Conservation (phyloP, 2,888 invertebrate species). For the Drosophila atripex region DNA sequence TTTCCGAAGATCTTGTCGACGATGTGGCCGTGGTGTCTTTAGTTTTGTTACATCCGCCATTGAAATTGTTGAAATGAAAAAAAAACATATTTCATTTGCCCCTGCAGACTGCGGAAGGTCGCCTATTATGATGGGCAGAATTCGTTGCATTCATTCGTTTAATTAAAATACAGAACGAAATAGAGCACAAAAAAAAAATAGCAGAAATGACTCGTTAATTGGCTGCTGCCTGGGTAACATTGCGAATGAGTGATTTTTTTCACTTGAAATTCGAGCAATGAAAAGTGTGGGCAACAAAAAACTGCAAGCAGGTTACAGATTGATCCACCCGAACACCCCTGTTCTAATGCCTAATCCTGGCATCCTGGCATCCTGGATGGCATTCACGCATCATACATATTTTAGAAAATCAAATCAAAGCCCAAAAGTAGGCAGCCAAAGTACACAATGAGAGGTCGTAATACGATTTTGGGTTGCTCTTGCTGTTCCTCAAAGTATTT, state of each 20-base stretch:
- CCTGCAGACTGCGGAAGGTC: conserved; percentile 31
- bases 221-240: conserved; percentile 37
- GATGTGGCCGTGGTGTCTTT: conserved; percentile 9
- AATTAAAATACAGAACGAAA: conserved; percentile 49
- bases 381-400: conserved; percentile 19
- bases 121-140: conserved; percentile 20
- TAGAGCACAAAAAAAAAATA: conserved; percentile 10
- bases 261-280: conserved; percentile 15
- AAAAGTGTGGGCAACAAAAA: conserved; percentile 8
- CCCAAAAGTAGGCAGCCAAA: conserved; percentile 61
- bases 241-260: conserved; percentile 40
- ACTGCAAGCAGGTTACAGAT: conserved; percentile 26
- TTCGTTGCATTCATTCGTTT: conserved; percentile 49
- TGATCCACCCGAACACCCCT: conserved; percentile 18
- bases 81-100: conserved; percentile 32
- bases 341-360: conserved; percentile 11
- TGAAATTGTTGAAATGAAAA: conserved; percentile 26
- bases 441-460: conserved; percentile 35
- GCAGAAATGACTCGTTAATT: conserved; percentile 52
- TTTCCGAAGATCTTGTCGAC: conserved; percentile 23
- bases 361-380: background rate
- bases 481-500: conserved; percentile 27
- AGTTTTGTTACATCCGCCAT: conserved; percentile 11
- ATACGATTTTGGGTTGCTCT: conserved; percentile 34
- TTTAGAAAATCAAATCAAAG: conserved; percentile 51